Evolutionary conservation across 2,888 invertebrate genomes (phyloP).

Genomic region (Rhopalosiphum nymphaeae): DNA sequence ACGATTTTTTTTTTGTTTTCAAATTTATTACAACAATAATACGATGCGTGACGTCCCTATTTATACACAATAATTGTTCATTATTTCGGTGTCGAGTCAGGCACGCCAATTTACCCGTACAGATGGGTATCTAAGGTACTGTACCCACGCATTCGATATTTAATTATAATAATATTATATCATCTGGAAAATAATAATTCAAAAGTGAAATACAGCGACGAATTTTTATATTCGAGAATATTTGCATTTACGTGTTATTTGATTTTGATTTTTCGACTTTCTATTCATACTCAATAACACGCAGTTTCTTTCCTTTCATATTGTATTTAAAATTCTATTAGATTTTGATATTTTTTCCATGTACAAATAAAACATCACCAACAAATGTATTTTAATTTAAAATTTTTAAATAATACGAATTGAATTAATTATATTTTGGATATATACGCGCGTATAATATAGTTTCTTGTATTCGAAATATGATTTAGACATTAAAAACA

Average conservation of each 20-base stretch:
- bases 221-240: background rate
- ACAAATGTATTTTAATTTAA: no score
- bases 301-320: background rate
- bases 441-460: background rate
- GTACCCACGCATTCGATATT: background rate
- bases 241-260: background rate
- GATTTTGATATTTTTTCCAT: background rate
- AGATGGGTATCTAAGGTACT: background rate
- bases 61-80: no score
- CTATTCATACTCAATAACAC: background rate
- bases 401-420: background rate
- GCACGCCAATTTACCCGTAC: no score
- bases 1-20: background rate
- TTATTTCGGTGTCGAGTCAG: no score
- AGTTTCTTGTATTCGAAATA: background rate
- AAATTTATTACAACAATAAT: background rate
- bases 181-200: background rate
- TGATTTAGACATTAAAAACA: background rate
- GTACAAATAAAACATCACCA: background rate
- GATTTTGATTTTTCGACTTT: background rate
- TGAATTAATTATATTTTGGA: background rate
- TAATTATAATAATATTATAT: background rate
- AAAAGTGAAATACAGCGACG: background rate
- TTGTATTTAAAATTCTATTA: background rate
- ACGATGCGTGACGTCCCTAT: no score